Evolutionary conservation across 2,888 invertebrate species (phyloP).

Genomic region (Theodoxus fluviatilis): DNA sequence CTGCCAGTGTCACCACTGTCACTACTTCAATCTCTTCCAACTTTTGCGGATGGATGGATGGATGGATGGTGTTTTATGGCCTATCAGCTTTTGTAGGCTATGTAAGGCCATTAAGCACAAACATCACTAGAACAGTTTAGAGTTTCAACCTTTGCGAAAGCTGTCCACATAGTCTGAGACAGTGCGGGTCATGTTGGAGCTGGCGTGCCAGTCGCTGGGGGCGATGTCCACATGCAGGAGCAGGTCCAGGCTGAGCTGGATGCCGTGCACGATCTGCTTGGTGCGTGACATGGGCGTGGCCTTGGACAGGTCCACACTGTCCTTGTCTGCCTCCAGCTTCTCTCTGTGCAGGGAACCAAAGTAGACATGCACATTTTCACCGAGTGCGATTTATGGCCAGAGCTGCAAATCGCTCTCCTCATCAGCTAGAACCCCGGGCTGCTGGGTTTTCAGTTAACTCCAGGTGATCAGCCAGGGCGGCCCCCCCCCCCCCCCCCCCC

Average conservation of each 20-base stretch:
- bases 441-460: no score
- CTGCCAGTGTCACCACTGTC: no score
- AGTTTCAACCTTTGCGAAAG: constrained; percentile 40
- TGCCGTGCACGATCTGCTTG: constrained; percentile 50
- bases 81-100: no score
- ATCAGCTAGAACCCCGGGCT: no score
- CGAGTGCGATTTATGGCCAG: not conserved
- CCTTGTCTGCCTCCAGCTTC: constrained; percentile 45
- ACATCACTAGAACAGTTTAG: no score
- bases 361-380: not conserved
- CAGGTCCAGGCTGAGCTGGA: constrained; percentile 54
- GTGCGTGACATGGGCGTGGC: constrained; percentile 32
- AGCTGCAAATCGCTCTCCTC: no score
- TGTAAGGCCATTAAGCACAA: no score
- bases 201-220: constrained; percentile 35
- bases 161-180: constrained; percentile 44
- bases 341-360: constrained; percentile 43
- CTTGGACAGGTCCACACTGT: not conserved
- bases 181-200: constrained; percentile 43
- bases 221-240: constrained; percentile 60
- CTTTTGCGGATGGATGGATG: not conserved
- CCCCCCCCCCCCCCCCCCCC: no score
- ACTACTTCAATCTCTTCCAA: not conserved
- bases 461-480: no score
- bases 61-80: not conserved